A percentile compares a stretch with the other conserved stretches of the same genome.
These are phyloP conservation scores for Blastobasis adustella DNA, from an alignment of 2,888 invertebrate genomes.

Conservation along the genomic window DNA sequence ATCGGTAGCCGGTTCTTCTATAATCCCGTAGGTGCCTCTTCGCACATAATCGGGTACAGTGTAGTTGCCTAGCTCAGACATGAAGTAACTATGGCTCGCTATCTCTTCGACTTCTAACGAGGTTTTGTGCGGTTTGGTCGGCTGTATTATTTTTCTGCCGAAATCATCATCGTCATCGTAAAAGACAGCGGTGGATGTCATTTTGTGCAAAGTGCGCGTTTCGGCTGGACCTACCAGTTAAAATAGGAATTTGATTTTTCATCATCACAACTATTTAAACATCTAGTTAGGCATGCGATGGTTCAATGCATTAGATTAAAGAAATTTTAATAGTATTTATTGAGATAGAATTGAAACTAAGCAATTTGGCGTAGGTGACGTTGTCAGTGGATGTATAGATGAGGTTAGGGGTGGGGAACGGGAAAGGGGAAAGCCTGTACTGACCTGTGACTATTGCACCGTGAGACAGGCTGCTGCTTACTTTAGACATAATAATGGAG, in stretches of 20 bases:
- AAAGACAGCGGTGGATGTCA: slow-evolving; percentile 75
- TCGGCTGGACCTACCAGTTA: slow-evolving; percentile 79
- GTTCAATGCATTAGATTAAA: slow-evolving; percentile 26
- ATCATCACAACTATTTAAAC: slow-evolving; percentile 22
- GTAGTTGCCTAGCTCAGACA: slow-evolving; percentile 69
- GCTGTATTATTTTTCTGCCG: slow-evolving; percentile 52
- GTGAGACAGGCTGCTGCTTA: slow-evolving; percentile 77
- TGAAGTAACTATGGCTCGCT: slow-evolving; percentile 74
- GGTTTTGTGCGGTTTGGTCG: slow-evolving; percentile 67
- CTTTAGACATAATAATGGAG: slow-evolving; percentile 68
- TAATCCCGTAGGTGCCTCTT: slow-evolving; percentile 62
- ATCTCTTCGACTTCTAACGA: slow-evolving; percentile 76
- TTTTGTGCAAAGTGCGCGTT: slow-evolving; percentile 79
- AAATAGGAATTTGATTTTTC: slow-evolving; percentile 58
- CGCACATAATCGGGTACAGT: slow-evolving; percentile 58
- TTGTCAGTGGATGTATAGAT: slow-evolving; percentile 19
- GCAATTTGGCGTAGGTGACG: slow-evolving; percentile 13
- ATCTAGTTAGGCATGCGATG: slow-evolving; percentile 37
- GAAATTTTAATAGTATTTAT: slow-evolving; percentile 15
- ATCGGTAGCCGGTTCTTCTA: slow-evolving; percentile 69
- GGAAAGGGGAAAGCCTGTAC: slow-evolving; percentile 42
- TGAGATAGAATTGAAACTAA: slow-evolving; percentile 9
- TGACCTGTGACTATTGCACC: slow-evolving; percentile 79
- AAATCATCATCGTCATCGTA: slow-evolving; percentile 68
- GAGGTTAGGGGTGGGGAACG: slow-evolving; percentile 35